Evolutionary conservation across 2,797 vertebrate genomes (phyloP).

Genomic region (Arnoldichthys spilopterus): DNA sequence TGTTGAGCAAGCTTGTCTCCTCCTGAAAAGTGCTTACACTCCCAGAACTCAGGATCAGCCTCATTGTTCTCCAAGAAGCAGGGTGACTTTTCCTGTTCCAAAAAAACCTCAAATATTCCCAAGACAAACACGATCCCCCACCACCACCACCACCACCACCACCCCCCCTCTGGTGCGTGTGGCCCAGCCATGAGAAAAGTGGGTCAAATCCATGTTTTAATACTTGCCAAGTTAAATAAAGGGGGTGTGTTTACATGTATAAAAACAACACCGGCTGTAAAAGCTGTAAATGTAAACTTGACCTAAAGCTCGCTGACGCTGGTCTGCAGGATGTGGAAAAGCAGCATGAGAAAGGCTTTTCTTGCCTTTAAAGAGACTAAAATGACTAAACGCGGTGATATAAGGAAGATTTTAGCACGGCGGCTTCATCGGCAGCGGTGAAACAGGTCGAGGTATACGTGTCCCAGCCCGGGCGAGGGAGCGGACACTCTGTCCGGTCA

Average conservation of each 20-base stretch:
- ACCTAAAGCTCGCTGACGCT: not conserved
- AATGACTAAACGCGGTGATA: not conserved
- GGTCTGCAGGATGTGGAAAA: not conserved
- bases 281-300: not conserved
- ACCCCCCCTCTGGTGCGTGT: too few relatives aligned
- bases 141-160: too few relatives aligned
- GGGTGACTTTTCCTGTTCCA: constrained; percentile 17
- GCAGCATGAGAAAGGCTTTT: too few relatives aligned
- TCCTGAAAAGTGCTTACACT: not conserved
- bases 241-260: too few relatives aligned
- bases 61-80: constrained; percentile 6
- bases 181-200: not conserved
- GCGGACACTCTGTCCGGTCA: not conserved
- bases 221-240: not conserved
- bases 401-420: not conserved
- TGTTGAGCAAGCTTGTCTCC: not conserved
- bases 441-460: not conserved
- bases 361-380: not conserved
- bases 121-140: not conserved
- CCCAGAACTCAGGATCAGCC: not conserved
- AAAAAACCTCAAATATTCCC: constrained; percentile 14
- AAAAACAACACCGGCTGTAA: too few relatives aligned
- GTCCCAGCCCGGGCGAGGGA: not conserved
- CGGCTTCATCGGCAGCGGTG: not conserved
- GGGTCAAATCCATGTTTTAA: not conserved